Evolutionary conservation across 35 echinoderm and acorn worm species (phyloP).

Genomic region (Apostichopus parvimensis): DNA sequence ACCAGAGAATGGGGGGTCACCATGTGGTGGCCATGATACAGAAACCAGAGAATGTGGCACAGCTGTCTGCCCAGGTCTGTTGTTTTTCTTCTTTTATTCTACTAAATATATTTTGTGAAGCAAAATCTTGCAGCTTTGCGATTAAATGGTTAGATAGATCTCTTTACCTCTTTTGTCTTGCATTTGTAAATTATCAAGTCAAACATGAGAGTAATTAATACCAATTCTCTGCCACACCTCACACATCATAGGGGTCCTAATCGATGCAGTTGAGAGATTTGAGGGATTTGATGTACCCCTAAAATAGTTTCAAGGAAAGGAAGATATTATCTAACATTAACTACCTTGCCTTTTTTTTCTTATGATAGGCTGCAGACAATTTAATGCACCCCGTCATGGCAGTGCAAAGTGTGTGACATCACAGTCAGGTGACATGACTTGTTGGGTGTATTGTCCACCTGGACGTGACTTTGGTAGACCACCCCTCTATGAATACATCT

Average conservation of each 20-base stretch:
- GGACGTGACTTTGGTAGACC: conserved; percentile 33
- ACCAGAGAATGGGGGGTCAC: conserved; percentile 62
- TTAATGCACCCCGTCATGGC: not conserved
- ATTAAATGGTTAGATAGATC: not conserved
- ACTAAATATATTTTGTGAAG: not conserved
- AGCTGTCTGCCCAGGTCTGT: conserved; percentile 23
- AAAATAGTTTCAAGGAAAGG: too few relatives aligned
- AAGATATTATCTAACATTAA: too few relatives aligned
- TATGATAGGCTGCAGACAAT: not conserved
- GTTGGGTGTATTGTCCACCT: not conserved
- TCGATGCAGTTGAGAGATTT: too few relatives aligned
- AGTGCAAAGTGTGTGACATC: not conserved
- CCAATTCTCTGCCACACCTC: too few relatives aligned
- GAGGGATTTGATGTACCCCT: too few relatives aligned
- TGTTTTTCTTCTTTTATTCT: not conserved
- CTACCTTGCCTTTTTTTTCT: not conserved
- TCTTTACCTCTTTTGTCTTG: too few relatives aligned
- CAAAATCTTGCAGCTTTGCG: too few relatives aligned
- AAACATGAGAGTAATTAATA: too few relatives aligned
- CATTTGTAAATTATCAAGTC: too few relatives aligned
- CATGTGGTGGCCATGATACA: conserved; percentile 18
- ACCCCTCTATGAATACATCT: conserved; percentile 30
- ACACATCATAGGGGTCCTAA: too few relatives aligned
- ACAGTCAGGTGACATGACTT: not conserved
- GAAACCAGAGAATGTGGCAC: conserved; percentile 39